Conservation (phyloP, 2,113 vertebrate species). For the Caranx melampygus region DNA sequence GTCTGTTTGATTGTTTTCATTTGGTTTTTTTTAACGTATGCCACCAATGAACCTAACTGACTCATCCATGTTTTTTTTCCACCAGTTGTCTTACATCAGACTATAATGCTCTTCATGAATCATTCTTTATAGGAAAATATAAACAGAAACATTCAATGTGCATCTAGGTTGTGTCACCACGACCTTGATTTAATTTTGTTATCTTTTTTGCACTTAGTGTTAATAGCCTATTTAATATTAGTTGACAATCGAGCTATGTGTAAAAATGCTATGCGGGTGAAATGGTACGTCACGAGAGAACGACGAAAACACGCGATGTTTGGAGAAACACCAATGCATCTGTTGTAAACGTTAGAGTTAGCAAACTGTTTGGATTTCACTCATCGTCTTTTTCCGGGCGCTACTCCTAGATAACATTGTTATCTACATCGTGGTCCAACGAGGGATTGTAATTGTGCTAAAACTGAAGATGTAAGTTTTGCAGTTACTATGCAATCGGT, state of each 20-base stretch:
- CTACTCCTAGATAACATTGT: background rate
- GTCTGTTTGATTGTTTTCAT: background rate
- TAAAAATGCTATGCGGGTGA: background rate
- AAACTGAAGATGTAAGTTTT: conserved; percentile 76
- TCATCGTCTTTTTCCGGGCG: conserved; percentile 32
- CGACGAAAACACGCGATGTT: conserved; percentile 59
- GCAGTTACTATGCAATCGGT: background rate
- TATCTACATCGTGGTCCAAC: conserved; percentile 13
- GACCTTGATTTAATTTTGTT: background rate
- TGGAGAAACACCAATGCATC: background rate
- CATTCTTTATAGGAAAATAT: background rate
- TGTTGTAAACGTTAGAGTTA: conserved; percentile 43
- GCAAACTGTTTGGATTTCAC: conserved; percentile 61
- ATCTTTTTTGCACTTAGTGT: background rate
- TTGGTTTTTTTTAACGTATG: background rate
- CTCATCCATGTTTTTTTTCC: background rate
- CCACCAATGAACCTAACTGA: background rate
- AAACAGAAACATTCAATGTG: background rate
- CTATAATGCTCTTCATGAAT: background rate
- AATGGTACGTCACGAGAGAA: conserved; percentile 28
- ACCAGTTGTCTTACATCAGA: background rate
- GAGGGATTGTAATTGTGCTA: conserved; percentile 24
- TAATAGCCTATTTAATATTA: background rate
- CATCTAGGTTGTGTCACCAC: background rate
- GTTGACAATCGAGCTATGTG: too few relatives aligned